Base-by-base conservation (phyloP, 1,140 invertebrate species). In the Zaprionus ghesquierei region DNA sequence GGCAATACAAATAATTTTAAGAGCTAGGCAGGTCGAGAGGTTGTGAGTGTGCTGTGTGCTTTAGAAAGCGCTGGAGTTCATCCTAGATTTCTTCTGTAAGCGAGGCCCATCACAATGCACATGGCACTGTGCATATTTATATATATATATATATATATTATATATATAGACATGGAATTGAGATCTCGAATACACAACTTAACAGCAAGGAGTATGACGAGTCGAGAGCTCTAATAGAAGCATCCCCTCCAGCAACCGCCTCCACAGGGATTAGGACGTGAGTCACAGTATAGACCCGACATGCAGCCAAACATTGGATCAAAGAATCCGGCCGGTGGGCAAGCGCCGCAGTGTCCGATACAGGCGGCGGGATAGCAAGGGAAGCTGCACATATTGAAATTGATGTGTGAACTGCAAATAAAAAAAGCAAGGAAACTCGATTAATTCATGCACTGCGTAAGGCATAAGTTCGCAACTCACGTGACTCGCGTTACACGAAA, bases 401-500 rank as follows among this genome's bases (percentile, higher is more conserved):
- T 49, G 25, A 27, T 8, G n/a, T 62, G n/a, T 18, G 29, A 60
- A 27, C 69, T 61, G 15, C 22, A 66, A 71, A 41, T n/a, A n/a
- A n/a, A n/a, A n/a, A n/a, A n/a, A n/a, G n/a, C n/a, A n/a, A 9
- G 22, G 20, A 20, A 25, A 25, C 13, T 2, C 29, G 13, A 38
- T 51, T 38, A 55, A 3, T 13, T 15, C n/a, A 15, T 15, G n/a
- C n/a, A 1, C 2, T 8, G 0, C n/a, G 2, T 2, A 41, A 41
- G 1, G 0, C 2, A 41, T 15, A 1, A 41, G 2, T 15, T 6
- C n/a, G 35, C n/a, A 41, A n/a, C 35, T 41, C 35, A 79, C 61
- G 25, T 62, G 33, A n/a, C 8, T 55, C 38, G 35, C 50, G 22
- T 44, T 29, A 46, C 76, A 75, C 70, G 44, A 69, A 74, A 79